Conservation (phyloP, 1,140 invertebrate genomes). For the Paralvinella palmiformis region DNA sequence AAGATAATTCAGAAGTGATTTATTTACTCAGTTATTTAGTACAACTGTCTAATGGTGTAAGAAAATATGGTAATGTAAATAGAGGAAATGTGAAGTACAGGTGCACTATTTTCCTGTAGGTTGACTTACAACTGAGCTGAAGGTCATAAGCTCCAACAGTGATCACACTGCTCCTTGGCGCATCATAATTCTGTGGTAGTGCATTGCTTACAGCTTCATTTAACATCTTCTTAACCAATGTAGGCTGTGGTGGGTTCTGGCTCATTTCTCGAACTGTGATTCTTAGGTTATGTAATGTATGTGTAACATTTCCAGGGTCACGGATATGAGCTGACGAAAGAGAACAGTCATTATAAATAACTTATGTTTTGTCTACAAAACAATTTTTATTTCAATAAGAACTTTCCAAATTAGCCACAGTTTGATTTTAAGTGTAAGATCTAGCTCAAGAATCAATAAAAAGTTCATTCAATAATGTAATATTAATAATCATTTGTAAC, state of each 20-base stretch:
- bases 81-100: too few relatives aligned
- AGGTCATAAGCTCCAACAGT: constrained; percentile 45
- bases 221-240: constrained; percentile 74
- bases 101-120: too few relatives aligned
- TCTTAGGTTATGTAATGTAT: constrained; percentile 71
- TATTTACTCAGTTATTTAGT: too few relatives aligned
- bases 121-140: constrained; percentile 39
- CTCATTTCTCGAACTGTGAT: constrained; percentile 76
- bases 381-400: too few relatives aligned
- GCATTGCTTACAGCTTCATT: constrained; percentile 76
- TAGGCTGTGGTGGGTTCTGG: constrained; percentile 71
- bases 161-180: constrained; percentile 33
- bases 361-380: too few relatives aligned
- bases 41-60: too few relatives aligned
- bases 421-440: too few relatives aligned
- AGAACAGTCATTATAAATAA: too few relatives aligned
- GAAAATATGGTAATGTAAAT: too few relatives aligned
- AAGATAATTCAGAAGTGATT: too few relatives aligned
- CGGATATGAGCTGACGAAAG: constrained; percentile 65
- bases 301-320: constrained; percentile 70
- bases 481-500: too few relatives aligned
- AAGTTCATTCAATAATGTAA: background rate
- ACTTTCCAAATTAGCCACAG: too few relatives aligned
- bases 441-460: background rate
- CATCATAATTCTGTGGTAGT: constrained; percentile 57